Conservation (phyloP, 1,140 invertebrate species). For the Drosophila hydei region DNA sequence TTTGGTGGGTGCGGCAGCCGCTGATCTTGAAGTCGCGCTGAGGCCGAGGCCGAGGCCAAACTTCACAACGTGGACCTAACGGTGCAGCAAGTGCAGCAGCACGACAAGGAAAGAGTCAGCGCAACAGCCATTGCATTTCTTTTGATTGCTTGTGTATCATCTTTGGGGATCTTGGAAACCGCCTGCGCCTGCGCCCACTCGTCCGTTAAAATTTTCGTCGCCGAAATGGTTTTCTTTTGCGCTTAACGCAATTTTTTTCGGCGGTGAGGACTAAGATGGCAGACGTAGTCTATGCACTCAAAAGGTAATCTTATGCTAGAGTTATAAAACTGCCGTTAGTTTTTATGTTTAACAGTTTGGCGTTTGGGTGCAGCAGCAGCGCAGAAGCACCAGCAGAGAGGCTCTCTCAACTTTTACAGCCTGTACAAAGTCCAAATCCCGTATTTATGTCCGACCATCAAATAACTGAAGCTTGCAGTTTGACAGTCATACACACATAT, state of each 20-base stretch:
- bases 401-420: conserved; percentile 52
- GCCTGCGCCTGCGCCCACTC: conserved; percentile 53
- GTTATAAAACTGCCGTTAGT: conserved; percentile 80
- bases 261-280: conserved; percentile 36
- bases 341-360: conserved; percentile 79
- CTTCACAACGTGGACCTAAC: conserved; percentile 55
- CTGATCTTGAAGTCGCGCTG: conserved; percentile 71
- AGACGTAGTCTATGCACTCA: conserved; percentile 54
- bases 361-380: conserved; percentile 74
- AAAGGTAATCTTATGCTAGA: conserved; percentile 74
- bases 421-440: conserved; percentile 59
- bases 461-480: conserved; percentile 49
- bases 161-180: conserved; percentile 63
- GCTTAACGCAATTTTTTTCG: conserved; percentile 52
- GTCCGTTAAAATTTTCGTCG: conserved; percentile 41
- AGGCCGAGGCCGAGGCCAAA: conserved; percentile 42
- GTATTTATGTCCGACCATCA: conserved; percentile 44
- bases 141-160: conserved; percentile 83
- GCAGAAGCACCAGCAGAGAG: conserved; percentile 18
- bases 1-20: conserved; percentile 61
- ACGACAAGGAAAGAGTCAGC: conserved; percentile 32
- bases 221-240: conserved; percentile 48
- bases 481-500: conserved; percentile 43
- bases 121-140: conserved; percentile 67
- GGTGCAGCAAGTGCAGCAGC: conserved; percentile 71